Evolutionary conservation across 2,113 vertebrate species (phyloP).

Genomic region (Plestiodon gilberti): DNA sequence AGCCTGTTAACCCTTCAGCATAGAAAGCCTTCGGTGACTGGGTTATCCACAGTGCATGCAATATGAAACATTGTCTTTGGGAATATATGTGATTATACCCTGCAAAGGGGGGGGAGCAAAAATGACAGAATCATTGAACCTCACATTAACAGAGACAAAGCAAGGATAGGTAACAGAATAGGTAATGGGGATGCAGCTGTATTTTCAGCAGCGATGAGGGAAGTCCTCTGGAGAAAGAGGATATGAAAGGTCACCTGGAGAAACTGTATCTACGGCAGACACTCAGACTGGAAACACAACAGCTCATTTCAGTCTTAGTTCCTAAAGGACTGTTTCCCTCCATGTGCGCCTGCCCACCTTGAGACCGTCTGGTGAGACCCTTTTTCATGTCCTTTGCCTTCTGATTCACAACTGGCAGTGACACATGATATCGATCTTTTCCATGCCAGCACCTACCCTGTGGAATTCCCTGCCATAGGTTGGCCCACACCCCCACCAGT

Average conservation of each 20-base stretch:
- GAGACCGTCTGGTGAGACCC: too few species aligned
- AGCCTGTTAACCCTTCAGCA: conserved; percentile 7
- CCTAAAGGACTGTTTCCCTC: neutral
- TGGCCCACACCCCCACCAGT: too few species aligned
- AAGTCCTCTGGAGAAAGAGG: neutral
- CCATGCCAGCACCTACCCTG: too few species aligned
- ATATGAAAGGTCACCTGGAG: neutral
- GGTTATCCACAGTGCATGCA: neutral
- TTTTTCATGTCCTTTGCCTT: too few species aligned
- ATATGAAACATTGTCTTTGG: neutral
- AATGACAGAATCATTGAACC: neutral
- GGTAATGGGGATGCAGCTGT: neutral
- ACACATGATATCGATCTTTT: too few species aligned
- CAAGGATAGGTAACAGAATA: neutral
- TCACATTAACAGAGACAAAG: neutral
- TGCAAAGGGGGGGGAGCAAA: neutral
- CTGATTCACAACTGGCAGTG: too few species aligned
- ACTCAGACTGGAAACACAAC: neutral
- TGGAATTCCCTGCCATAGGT: too few species aligned
- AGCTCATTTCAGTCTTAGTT: neutral
- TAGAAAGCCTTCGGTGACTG: neutral
- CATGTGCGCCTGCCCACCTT: too few species aligned
- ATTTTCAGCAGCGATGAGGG: neutral
- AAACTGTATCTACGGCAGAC: neutral
- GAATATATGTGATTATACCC: neutral